phyloP scores from a whole-genome alignment of 2,888 invertebrate species.

The Eupithecia pulchellata region DNA sequence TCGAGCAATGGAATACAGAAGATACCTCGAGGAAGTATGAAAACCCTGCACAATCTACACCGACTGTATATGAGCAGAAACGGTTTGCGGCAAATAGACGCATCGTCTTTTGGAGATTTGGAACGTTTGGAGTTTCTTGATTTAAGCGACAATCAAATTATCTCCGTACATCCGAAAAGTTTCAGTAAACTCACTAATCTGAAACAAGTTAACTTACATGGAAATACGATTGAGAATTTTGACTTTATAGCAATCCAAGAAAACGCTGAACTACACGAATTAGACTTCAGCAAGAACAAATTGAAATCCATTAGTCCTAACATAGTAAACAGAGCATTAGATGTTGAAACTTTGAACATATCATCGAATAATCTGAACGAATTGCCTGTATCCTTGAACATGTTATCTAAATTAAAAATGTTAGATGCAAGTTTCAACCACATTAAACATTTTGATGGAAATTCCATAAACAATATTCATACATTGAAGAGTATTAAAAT shows the following conservation, averaged over 20 bases:
- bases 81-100: constrained; percentile 88
- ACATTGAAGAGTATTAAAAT: constrained; percentile 89
- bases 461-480: constrained; percentile 88
- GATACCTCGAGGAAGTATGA: constrained; percentile 87
- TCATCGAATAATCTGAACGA: constrained; percentile 91
- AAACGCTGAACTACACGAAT: constrained; percentile 85
- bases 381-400: constrained; percentile 89
- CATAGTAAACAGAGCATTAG: constrained; percentile 86
- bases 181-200: constrained; percentile 87
- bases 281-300: constrained; percentile 92
- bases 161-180: constrained; percentile 87
- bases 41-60: constrained; percentile 87
- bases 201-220: constrained; percentile 89
- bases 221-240: constrained; percentile 90
- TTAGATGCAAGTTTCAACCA: constrained; percentile 93
- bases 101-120: constrained; percentile 89
- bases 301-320: constrained; percentile 88
- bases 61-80: constrained; percentile 90
- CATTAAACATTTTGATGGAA: constrained; percentile 88
- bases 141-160: constrained; percentile 90
- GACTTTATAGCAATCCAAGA: constrained; percentile 89
- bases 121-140: constrained; percentile 89
- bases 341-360: constrained; percentile 90
- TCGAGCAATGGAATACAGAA: constrained; percentile 90
- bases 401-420: constrained; percentile 88